Evolutionary conservation across 2,888 invertebrate genomes (phyloP).

Genomic region (Ethmia dodecea): DNA sequence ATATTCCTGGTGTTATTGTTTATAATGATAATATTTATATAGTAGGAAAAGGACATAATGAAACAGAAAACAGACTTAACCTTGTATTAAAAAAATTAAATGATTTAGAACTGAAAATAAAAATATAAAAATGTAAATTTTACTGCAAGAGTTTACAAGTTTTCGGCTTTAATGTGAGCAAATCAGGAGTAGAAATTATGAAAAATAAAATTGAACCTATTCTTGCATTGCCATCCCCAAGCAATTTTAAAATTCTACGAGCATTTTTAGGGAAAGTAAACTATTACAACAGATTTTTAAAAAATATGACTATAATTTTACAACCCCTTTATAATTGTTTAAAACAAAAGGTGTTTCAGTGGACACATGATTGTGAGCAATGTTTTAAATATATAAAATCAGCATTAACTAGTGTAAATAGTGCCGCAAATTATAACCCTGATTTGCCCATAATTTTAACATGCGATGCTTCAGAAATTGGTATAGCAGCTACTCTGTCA

Average conservation of each 20-base stretch:
- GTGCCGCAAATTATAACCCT: slow-evolving; percentile 3
- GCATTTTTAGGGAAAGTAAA: background rate
- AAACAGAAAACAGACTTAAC: background rate
- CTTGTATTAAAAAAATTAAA: background rate
- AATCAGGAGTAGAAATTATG: too few species aligned
- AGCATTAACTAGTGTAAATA: background rate
- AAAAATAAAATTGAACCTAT: background rate
- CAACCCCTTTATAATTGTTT: background rate
- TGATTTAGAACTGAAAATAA: background rate
- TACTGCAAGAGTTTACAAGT: background rate
- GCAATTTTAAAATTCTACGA: background rate
- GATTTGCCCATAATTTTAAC: slow-evolving; percentile 7
- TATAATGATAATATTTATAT: background rate
- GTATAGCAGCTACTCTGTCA: slow-evolving; percentile 12
- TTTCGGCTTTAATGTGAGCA: background rate
- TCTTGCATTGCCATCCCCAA: background rate
- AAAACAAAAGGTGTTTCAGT: background rate
- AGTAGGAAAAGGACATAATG: background rate
- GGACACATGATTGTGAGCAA: background rate
- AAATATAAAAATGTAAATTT: background rate
- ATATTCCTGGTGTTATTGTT: background rate
- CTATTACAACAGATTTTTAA: background rate
- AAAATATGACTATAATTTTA: background rate
- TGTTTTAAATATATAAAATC: background rate
- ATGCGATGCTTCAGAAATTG: slow-evolving; percentile 14